Percentiles rank a stretch among this genome's conserved stretches.
These are phyloP conservation scores for Fragum fragum DNA, from an alignment of 2,888 invertebrate species.

Conservation along the genomic window DNA sequence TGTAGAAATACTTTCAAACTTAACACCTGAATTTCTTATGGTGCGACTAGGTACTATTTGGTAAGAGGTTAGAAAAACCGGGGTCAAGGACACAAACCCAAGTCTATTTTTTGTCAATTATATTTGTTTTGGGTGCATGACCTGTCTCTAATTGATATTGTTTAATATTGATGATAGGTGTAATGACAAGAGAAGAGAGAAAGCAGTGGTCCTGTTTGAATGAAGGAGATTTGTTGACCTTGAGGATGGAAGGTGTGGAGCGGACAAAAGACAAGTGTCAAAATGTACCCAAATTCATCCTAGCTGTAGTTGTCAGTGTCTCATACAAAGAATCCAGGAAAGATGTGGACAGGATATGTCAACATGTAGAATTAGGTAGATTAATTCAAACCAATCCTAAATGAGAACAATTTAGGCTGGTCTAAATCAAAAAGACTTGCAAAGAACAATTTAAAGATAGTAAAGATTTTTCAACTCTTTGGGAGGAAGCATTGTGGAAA, in stretches of 20 bases:
- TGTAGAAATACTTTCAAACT: no score
- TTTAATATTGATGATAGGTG: slow-evolving; percentile 1
- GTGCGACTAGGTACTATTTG: no score
- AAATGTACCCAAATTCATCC: slow-evolving; percentile 6
- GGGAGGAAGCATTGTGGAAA: no score
- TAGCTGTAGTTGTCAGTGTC: slow-evolving; percentile 49
- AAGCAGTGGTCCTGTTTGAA: slow-evolving; percentile 33
- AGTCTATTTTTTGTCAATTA: no score
- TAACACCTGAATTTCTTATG: no score
- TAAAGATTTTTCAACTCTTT: no score
- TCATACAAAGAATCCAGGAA: slow-evolving; percentile 26
- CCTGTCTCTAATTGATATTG: no score
- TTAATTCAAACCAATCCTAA: background rate
- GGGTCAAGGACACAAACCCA: no score
- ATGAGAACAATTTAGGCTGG: background rate
- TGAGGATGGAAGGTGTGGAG: slow-evolving; percentile 54
- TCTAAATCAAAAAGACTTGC: no score
- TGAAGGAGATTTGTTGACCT: slow-evolving; percentile 67
- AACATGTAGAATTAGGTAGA: slow-evolving; percentile 49
- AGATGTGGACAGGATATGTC: slow-evolving; percentile 40
- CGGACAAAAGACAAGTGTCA: slow-evolving; percentile 1
- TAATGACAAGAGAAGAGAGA: slow-evolving; percentile 22
- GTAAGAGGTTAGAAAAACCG: no score
- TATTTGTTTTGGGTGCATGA: no score
- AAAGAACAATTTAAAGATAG: no score